These are phyloP conservation scores for Pissodes strobi DNA, from an alignment of 1,140 invertebrate genomes.

Conservation along the genomic window DNA sequence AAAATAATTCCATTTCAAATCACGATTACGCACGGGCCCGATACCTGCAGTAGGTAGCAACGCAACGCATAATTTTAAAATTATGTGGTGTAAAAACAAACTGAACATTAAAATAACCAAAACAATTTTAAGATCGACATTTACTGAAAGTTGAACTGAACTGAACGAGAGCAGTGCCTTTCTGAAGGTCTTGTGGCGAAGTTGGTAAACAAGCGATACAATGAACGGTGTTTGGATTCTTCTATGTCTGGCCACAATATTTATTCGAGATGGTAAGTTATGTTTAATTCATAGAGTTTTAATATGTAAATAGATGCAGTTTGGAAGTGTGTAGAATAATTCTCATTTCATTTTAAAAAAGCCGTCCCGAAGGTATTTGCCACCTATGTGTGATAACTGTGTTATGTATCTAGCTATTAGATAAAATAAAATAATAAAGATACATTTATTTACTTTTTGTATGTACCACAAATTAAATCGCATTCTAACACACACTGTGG, in stretches of 20 bases:
- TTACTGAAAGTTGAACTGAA: background rate
- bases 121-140: background rate
- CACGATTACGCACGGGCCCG: background rate
- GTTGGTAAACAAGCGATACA: background rate
- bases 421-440: no score
- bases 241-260: background rate
- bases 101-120: slow-evolving; percentile 1
- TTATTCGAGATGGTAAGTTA: background rate
- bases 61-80: background rate
- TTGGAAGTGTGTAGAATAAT: no score
- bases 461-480: no score
- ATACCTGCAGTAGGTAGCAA: background rate
- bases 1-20: slow-evolving; percentile 1
- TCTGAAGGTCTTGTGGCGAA: background rate
- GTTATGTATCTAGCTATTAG: no score
- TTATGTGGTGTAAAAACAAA: background rate
- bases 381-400: no score
- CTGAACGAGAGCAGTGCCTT: background rate
- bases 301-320: no score
- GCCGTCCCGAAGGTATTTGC: no score
- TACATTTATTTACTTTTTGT: no score
- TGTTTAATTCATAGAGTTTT: background rate
- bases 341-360: no score
- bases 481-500: no score
- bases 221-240: background rate